phyloP scores from a whole-genome alignment of 1,140 invertebrate species.

The Caenorhabditis latens region DNA sequence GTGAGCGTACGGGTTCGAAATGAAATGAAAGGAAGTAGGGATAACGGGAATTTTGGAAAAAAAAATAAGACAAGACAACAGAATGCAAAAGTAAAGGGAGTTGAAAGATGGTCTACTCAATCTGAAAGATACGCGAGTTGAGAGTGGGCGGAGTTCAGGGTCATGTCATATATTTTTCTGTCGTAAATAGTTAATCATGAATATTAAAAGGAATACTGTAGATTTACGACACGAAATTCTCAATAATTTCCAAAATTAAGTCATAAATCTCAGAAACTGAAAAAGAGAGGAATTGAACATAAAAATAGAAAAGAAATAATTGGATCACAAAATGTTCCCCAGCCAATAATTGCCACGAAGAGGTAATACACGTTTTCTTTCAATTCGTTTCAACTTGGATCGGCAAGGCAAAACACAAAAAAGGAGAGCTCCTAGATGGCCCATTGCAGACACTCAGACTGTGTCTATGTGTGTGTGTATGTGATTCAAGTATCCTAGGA shows the following conservation, averaged over 20 bases:
- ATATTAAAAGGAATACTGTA: too few relatives aligned
- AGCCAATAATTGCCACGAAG: background rate
- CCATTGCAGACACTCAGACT: background rate
- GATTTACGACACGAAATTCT: too few relatives aligned
- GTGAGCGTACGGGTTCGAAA: slow-evolving; percentile 6
- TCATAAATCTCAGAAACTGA: background rate
- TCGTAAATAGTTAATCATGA: too few relatives aligned
- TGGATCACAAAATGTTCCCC: background rate
- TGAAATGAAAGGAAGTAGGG: background rate
- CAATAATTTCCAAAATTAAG: background rate
- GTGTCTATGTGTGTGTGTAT: slow-evolving; percentile 8
- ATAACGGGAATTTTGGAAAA: background rate
- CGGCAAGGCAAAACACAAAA: slow-evolving; percentile 37
- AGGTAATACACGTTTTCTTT: background rate
- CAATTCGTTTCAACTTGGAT: background rate
- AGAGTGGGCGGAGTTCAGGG: too few relatives aligned
- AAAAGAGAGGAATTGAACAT: background rate
- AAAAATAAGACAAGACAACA: background rate
- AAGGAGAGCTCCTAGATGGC: too few relatives aligned
- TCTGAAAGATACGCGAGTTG: too few relatives aligned
- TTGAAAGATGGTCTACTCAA: background rate
- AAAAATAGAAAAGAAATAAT: background rate
- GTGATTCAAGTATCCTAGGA: slow-evolving; percentile 52
- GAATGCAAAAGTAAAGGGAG: background rate
- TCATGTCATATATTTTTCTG: too few relatives aligned